Evolutionary conservation across 2,113 vertebrate species (phyloP), one percentile per base, ranked within the genome.

Genomic region (Poeciliopsis retropinna): DNA sequence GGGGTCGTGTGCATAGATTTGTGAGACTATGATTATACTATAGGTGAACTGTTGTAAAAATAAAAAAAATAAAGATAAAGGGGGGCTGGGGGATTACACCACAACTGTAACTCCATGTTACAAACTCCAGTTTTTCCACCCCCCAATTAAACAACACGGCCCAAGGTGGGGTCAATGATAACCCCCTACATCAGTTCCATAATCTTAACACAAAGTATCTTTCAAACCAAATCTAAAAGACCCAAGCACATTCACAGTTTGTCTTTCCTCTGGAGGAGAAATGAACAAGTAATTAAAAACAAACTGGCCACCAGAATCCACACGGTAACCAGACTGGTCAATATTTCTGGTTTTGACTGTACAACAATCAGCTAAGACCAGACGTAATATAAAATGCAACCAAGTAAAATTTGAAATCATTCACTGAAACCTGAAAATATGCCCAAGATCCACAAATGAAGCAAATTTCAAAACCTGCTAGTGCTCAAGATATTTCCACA

Each of bases 161-260:
- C 68, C 67, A 76, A 74, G 70, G 64, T 60, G 30, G 78, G 66
- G 69, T 60, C 64, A 44, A 72, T 66, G 47, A 75, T 75, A 31
- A 77, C 69, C 60, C 78, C 67, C 75, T 70, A 69, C 73, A 81
- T 82, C 60, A 70, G 81, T 81, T 79, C 54, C 75, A 57, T 32
- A 47, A 67, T 82, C 65, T 84, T 82, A 85, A 85, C 75, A 79
- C 34, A 14, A 86, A 39, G 73, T 32, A 73, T 84, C 64, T 72
- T 78, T 66, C 41, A 83, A 87, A 85, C 57, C 41, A 75, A 78
- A 80, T 76, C 64, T 67, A 78, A 77, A 57, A 80, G 74, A 81
- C 64, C 80, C 25, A 80, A 78, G 84, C 84, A 91, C 76, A 87
- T 91, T 91, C 89, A 90, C 84, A 93, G 84, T 85, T 89, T 78